A percentile compares a stretch with the other conserved stretches of the same genome.
Evolutionary conservation across 2,113 vertebrate species (phyloP).

Genomic region (Lagopus leucura): DNA sequence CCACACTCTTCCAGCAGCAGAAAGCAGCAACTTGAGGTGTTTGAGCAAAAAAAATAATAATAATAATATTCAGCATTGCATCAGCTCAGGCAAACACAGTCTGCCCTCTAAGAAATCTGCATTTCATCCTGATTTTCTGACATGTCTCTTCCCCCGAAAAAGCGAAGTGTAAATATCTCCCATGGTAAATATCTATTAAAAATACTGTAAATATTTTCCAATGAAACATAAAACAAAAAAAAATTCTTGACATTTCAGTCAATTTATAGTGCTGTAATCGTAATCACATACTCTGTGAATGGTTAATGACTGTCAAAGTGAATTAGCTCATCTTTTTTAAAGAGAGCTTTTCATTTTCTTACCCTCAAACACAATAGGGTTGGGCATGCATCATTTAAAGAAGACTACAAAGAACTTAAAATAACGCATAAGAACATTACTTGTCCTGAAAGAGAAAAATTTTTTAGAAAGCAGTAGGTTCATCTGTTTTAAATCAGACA

Average conservation of each 20-base stretch:
- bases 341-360: not conserved
- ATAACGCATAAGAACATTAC: not conserved
- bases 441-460: not conserved
- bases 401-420: not conserved
- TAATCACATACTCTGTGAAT: not conserved
- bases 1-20: fast-evolving
- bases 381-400: not conserved
- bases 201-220: not conserved
- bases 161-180: not conserved
- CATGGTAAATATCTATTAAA: not conserved
- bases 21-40: not conserved
- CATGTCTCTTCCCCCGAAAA: not conserved
- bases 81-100: not conserved
- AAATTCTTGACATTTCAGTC: not conserved
- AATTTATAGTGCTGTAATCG: not conserved
- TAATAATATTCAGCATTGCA: not conserved
- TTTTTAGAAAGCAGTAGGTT: not conserved
- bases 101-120: not conserved
- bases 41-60: not conserved
- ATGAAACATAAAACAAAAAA: not conserved
- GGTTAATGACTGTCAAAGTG: not conserved
- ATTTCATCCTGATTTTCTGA: not conserved
- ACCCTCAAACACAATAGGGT: not conserved
- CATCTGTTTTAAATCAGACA: slow-evolving; percentile 1
- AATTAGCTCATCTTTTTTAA: not conserved